These are phyloP conservation scores for Leptopilina boulardi DNA, from an alignment of 1,140 invertebrate genomes.

Conservation along the genomic window DNA sequence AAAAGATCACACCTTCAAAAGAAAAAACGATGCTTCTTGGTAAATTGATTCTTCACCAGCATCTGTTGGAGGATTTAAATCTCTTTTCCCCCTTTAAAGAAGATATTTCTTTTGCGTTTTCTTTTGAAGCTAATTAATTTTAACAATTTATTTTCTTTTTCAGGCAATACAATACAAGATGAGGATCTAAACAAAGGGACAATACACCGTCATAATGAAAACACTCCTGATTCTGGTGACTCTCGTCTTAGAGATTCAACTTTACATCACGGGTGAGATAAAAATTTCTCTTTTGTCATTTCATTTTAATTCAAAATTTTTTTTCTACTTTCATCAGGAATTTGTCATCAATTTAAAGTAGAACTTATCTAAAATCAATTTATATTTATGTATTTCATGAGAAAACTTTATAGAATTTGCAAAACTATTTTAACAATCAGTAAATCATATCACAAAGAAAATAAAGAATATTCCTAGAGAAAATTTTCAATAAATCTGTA, in stretches of 20 bases:
- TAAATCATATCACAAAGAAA: neutral
- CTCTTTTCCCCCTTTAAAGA: neutral
- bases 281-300: slow-evolving; percentile 11
- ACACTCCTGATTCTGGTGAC: slow-evolving; percentile 56
- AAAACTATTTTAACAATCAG: neutral
- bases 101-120: slow-evolving; percentile 28
- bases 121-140: slow-evolving; percentile 10
- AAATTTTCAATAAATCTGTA: slow-evolving; percentile 5
- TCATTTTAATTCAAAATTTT: neutral
- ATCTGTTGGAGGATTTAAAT: neutral
- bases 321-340: no score
- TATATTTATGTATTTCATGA: no score
- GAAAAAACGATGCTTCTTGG: neutral
- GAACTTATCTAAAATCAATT: no score
- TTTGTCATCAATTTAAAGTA: no score
- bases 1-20: neutral
- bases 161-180: neutral
- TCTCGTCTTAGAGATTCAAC: slow-evolving; percentile 61
- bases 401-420: neutral
- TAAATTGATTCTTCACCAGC: neutral
- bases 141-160: neutral
- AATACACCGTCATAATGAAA: slow-evolving; percentile 58
- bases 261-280: slow-evolving; percentile 61
- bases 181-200: neutral
- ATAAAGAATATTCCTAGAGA: neutral